Evolutionary conservation across 2,888 invertebrate species (phyloP).

Genomic region (Abrostola tripartita): DNA sequence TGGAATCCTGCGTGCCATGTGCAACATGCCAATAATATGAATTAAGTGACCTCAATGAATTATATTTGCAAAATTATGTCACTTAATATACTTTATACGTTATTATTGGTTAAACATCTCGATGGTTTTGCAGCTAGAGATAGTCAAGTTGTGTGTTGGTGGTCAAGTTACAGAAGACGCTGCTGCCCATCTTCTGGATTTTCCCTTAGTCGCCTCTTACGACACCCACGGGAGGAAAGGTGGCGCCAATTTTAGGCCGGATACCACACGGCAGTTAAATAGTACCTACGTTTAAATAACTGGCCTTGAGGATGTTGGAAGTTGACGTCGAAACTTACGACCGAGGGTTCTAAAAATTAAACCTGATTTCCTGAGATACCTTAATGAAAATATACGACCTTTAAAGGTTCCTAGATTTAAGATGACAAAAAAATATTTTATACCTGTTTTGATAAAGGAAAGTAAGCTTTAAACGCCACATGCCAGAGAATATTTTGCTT

Average conservation of each 20-base stretch:
- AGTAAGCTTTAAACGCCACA: conserved; percentile 59
- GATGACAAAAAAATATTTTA: conserved; percentile 59
- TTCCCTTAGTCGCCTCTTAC: no score
- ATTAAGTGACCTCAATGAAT: conserved; percentile 51
- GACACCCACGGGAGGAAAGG: no score
- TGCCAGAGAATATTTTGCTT: conserved; percentile 44
- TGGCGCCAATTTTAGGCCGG: no score
- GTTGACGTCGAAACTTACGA: conserved; percentile 61
- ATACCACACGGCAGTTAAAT: conserved; percentile 28
- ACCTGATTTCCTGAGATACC: conserved; percentile 72
- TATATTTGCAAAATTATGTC: neutral
- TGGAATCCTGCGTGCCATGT: conserved; percentile 64
- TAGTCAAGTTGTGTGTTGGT: no score
- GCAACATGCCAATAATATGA: conserved; percentile 59
- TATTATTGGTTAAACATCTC: no score
- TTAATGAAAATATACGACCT: conserved; percentile 71
- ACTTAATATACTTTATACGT: no score
- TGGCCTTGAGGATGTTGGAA: conserved; percentile 70
- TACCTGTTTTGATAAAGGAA: conserved; percentile 45
- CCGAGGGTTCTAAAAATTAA: conserved; percentile 71
- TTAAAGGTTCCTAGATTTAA: conserved; percentile 77
- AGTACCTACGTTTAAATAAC: conserved; percentile 58
- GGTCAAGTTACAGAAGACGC: no score
- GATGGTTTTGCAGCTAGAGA: no score
- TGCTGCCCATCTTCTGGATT: no score